A percentile compares a stretch with the other conserved stretches of the same genome.
Evolutionary conservation across 1,140 invertebrate species (phyloP).

Genomic region (Calycopis cecrops): DNA sequence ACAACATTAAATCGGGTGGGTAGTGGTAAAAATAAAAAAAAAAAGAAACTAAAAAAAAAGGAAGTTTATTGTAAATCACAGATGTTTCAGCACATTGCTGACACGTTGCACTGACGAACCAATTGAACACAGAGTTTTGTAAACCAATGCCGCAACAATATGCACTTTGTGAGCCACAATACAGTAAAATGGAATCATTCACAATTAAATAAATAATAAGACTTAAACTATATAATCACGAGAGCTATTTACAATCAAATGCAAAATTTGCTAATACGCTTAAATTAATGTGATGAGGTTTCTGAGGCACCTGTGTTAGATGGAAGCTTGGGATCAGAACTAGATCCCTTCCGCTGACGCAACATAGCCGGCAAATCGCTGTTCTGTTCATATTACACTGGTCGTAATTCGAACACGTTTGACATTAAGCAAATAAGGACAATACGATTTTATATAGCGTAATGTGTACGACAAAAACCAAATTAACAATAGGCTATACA

Average conservation of each 20-base stretch:
- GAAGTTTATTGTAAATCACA: slow-evolving; percentile 67
- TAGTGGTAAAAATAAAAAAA: too few species aligned
- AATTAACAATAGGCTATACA: slow-evolving; percentile 2
- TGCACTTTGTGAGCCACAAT: slow-evolving; percentile 11
- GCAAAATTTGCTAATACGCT: slow-evolving; percentile 58
- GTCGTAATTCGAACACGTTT: too few species aligned
- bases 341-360: too few species aligned
- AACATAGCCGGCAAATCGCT: too few species aligned
- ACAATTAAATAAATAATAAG: slow-evolving; percentile 53
- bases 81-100: slow-evolving; percentile 34
- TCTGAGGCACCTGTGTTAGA: slow-evolving; percentile 1
- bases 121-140: slow-evolving; percentile 21
- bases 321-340: too few species aligned
- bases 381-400: too few species aligned
- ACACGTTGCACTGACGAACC: slow-evolving; percentile 32
- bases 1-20: too few species aligned
- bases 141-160: slow-evolving; percentile 22
- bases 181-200: slow-evolving; percentile 45
- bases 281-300: slow-evolving; percentile 49
- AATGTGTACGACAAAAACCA: slow-evolving; percentile 1
- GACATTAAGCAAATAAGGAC: too few species aligned
- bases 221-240: slow-evolving; percentile 52
- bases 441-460: background rate
- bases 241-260: slow-evolving; percentile 66
- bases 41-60: slow-evolving; percentile 46